Evolutionary conservation across 2,113 vertebrate species (phyloP).

Genomic region (Microcebus lehilahytsara): DNA sequence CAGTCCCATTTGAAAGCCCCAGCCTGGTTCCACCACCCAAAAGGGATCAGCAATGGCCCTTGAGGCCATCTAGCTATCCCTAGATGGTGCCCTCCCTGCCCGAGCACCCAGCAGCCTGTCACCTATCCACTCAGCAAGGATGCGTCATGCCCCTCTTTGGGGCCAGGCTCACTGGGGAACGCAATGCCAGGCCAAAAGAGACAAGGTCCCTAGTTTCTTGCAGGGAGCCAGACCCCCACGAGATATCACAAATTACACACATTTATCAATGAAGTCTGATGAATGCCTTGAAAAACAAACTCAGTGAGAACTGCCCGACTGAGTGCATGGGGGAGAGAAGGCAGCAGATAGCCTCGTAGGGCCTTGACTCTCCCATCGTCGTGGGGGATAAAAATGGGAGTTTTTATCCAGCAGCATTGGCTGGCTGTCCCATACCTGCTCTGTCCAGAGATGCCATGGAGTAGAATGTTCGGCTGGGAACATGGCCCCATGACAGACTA

Average conservation of each 20-base stretch:
- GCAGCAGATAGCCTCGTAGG: fast-evolving
- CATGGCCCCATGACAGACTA: background rate
- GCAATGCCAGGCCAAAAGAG: background rate
- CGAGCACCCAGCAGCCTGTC: background rate
- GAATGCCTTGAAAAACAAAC: background rate
- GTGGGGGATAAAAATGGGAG: background rate
- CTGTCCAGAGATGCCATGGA: background rate
- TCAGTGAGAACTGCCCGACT: background rate
- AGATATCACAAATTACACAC: background rate
- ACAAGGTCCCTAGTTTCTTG: background rate
- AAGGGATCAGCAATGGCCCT: background rate
- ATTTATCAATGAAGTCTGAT: background rate
- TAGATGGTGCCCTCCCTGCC: background rate
- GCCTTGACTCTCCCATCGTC: background rate
- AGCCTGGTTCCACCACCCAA: background rate
- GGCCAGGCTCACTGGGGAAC: background rate
- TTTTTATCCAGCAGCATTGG: too few species aligned
- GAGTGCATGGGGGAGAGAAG: fast-evolving
- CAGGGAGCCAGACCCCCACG: background rate
- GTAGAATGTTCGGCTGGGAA: background rate
- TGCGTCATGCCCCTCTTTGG: background rate
- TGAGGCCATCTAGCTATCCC: background rate
- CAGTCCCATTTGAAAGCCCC: background rate
- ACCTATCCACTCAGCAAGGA: background rate
- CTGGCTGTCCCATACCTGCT: background rate